Evolutionary conservation across 2,113 vertebrate species (phyloP).

Genomic region (Ptilorrhoa leucosticta): DNA sequence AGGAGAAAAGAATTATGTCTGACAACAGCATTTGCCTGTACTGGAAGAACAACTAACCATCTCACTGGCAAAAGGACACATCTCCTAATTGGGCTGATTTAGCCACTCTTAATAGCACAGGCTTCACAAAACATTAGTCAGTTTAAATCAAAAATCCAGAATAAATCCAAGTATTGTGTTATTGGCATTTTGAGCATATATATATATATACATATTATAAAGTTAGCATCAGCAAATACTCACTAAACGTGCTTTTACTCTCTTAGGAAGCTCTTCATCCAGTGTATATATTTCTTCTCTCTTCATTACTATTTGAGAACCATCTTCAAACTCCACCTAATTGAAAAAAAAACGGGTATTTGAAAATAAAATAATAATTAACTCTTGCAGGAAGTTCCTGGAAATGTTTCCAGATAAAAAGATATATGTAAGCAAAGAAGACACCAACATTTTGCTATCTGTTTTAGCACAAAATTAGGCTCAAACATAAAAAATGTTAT

Average conservation of each 20-base stretch:
- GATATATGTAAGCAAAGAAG: not conserved
- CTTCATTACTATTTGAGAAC: slow-evolving; percentile 90
- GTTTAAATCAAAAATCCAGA: not conserved
- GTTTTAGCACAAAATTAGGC: not conserved
- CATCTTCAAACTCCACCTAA: slow-evolving; percentile 98
- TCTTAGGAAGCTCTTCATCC: slow-evolving; percentile 94
- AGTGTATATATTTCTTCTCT: slow-evolving; percentile 93
- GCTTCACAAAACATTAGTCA: not conserved
- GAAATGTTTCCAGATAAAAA: not conserved
- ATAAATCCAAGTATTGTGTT: not conserved
- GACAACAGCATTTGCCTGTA: not conserved
- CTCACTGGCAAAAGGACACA: not conserved
- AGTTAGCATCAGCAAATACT: slow-evolving; percentile 63
- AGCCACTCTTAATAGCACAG: not conserved
- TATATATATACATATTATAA: not conserved
- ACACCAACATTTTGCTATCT: not conserved
- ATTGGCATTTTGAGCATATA: not conserved
- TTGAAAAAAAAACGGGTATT: not conserved
- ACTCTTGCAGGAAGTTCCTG: not conserved
- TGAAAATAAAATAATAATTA: not conserved
- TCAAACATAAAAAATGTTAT: not conserved
- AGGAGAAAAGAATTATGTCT: not conserved
- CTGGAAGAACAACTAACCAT: not conserved
- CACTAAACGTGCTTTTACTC: slow-evolving; percentile 95
- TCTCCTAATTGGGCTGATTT: not conserved